Percentiles rank a stretch among this genome's conserved stretches.
Conservation (phyloP, 2,113 vertebrate species). For the Leptosomus discolor region DNA sequence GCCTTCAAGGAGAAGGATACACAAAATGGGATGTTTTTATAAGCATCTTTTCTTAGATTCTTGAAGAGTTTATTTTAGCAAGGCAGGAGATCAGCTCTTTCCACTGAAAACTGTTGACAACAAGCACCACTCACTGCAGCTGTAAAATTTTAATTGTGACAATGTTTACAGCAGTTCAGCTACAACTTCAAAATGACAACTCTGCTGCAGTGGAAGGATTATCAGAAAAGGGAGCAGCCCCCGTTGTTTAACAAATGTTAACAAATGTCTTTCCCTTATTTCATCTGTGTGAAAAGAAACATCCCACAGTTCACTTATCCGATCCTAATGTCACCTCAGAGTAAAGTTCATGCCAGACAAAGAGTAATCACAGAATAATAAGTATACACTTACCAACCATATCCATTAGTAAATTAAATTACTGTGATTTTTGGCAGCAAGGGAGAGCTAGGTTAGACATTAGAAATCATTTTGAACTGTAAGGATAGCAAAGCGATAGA, state of each 20-base stretch:
- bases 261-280: constrained; percentile 12
- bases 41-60: not conserved
- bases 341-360: constrained; percentile 38
- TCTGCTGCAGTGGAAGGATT: not conserved
- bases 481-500: constrained; percentile 24
- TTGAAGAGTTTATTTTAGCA: constrained; percentile 19
- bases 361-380: constrained; percentile 33
- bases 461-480: not conserved
- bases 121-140: not conserved
- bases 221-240: not conserved
- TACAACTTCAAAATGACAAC: not conserved
- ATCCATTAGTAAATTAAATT: constrained; percentile 63
- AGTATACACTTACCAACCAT: not conserved
- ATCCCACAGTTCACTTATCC: constrained; percentile 43
- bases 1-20: not conserved
- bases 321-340: constrained; percentile 41
- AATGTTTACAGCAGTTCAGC: not conserved
- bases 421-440: constrained; percentile 47
- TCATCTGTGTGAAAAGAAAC: constrained; percentile 39
- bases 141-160: constrained; percentile 24
- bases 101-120: constrained; percentile 17
- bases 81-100: not conserved
- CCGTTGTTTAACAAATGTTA: constrained; percentile 1
- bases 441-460: constrained; percentile 9
- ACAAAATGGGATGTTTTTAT: constrained; percentile 5